Evolutionary conservation across 2,113 vertebrate genomes (phyloP).

Genomic region (Polypterus senegalus): DNA sequence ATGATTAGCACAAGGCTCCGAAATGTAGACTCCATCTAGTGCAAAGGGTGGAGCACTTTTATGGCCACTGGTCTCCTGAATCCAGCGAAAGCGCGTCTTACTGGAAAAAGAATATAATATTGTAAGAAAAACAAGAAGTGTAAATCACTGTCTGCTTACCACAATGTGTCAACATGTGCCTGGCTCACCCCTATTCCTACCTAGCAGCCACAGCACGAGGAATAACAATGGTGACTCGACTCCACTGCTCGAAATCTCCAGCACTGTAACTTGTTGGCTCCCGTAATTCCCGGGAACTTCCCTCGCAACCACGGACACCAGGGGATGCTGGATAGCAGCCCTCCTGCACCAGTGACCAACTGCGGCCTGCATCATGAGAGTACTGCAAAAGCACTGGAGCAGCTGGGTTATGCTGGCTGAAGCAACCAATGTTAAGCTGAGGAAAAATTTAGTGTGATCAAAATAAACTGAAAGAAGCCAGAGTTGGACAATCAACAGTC

Average conservation of each 20-base stretch:
- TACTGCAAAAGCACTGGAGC: conserved; percentile 85
- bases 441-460: too few species aligned
- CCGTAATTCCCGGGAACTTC: conserved; percentile 71
- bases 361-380: conserved; percentile 85
- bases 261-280: conserved; percentile 76
- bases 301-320: conserved; percentile 66
- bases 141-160: too few species aligned
- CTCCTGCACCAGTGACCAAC: conserved; percentile 81
- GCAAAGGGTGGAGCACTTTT: conserved; percentile 75
- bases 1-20: conserved; percentile 84
- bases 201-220: conserved; percentile 80
- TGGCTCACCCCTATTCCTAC: conserved; percentile 34
- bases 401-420: conserved; percentile 63
- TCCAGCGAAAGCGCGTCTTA: conserved; percentile 95
- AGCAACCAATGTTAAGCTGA: conserved; percentile 86
- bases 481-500: too few species aligned
- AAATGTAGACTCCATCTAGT: conserved; percentile 88
- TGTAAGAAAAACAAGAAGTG: background rate
- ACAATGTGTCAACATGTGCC: too few species aligned
- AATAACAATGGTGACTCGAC: conserved; percentile 74
- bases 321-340: conserved; percentile 83
- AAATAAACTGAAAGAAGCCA: too few species aligned
- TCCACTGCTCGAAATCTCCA: conserved; percentile 90
- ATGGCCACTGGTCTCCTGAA: conserved; percentile 84
- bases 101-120: conserved; percentile 38